A percentile compares a stretch with the other conserved stretches of the same genome.
Evolutionary conservation across 1,140 invertebrate genomes (phyloP).

Genomic region (Achroia grisella): DNA sequence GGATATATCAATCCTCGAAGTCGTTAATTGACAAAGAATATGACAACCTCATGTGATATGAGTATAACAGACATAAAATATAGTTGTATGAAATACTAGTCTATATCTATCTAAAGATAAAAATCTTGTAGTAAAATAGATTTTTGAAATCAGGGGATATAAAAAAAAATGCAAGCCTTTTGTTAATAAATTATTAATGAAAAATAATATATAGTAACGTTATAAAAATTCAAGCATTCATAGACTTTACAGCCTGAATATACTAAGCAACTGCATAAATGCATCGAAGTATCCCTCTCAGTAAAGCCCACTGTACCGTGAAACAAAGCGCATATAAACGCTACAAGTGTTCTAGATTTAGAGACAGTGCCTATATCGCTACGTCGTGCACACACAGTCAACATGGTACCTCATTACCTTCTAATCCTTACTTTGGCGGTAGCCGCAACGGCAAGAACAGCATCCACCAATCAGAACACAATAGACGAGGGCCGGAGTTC

Average conservation of each 20-base stretch:
- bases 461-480: conserved; percentile 56
- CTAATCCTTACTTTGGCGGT: conserved; percentile 58
- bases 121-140: too few relatives aligned
- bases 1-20: too few relatives aligned
- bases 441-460: conserved; percentile 54
- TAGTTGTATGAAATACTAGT: too few relatives aligned
- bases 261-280: conserved; percentile 51
- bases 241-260: conserved; percentile 12
- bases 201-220: too few relatives aligned
- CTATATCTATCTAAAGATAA: too few relatives aligned
- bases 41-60: too few relatives aligned
- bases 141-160: too few relatives aligned
- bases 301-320: conserved; percentile 57
- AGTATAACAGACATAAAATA: too few relatives aligned
- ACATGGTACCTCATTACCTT: conserved; percentile 65
- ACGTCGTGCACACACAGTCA: conserved; percentile 45
- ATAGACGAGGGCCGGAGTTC: conserved; percentile 54
- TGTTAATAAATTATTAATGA: too few relatives aligned
- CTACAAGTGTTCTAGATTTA: conserved; percentile 40
- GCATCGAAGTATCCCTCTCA: conserved; percentile 64
- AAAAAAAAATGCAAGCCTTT: too few relatives aligned
- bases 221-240: neutral
- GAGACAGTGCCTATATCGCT: conserved; percentile 52
- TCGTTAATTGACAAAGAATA: too few relatives aligned
- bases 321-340: conserved; percentile 68